Conservation (phyloP, 2,888 invertebrate genomes). For the Drosophila recens region DNA sequence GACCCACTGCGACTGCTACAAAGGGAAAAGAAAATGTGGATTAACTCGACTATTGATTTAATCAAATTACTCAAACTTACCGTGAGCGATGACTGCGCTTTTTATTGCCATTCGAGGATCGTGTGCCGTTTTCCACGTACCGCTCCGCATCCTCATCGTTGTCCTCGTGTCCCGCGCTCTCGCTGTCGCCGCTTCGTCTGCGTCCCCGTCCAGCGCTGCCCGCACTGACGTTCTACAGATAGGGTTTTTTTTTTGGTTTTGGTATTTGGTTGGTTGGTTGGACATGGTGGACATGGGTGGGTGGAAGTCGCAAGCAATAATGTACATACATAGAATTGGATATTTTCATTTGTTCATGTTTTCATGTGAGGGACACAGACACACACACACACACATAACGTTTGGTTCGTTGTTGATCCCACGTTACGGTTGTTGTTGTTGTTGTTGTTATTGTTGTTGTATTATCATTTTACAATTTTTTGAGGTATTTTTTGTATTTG, state of each 20-base stretch:
- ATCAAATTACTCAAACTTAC: slow-evolving; percentile 36
- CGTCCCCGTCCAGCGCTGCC: slow-evolving; percentile 66
- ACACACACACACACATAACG: slow-evolving; percentile 61
- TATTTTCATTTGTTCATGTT: slow-evolving; percentile 54
- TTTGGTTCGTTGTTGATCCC: slow-evolving; percentile 52
- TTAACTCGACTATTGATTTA: background rate
- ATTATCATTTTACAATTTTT: slow-evolving; percentile 44
- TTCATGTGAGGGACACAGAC: slow-evolving; percentile 46
- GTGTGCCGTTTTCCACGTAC: slow-evolving; percentile 55
- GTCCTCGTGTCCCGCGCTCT: slow-evolving; percentile 63
- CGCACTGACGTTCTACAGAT: slow-evolving; percentile 74
- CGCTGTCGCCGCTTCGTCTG: slow-evolving; percentile 54
- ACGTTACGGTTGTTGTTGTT: slow-evolving; percentile 53
- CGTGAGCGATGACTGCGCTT: slow-evolving; percentile 69
- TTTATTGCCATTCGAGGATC: slow-evolving; percentile 63
- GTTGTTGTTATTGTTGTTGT: slow-evolving; percentile 47
- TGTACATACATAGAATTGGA: slow-evolving; percentile 76
- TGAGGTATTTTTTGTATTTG: slow-evolving; percentile 42
- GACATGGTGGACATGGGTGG: slow-evolving; percentile 50
- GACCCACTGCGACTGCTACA: slow-evolving; percentile 80
- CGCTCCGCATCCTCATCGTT: slow-evolving; percentile 57
- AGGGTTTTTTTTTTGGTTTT: slow-evolving; percentile 57
- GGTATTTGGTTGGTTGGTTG: slow-evolving; percentile 55
- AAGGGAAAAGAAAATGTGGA: slow-evolving; percentile 17
- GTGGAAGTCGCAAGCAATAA: slow-evolving; percentile 74